phyloP scores from a whole-genome alignment of 2,113 vertebrate genomes.

The Channa argus region DNA sequence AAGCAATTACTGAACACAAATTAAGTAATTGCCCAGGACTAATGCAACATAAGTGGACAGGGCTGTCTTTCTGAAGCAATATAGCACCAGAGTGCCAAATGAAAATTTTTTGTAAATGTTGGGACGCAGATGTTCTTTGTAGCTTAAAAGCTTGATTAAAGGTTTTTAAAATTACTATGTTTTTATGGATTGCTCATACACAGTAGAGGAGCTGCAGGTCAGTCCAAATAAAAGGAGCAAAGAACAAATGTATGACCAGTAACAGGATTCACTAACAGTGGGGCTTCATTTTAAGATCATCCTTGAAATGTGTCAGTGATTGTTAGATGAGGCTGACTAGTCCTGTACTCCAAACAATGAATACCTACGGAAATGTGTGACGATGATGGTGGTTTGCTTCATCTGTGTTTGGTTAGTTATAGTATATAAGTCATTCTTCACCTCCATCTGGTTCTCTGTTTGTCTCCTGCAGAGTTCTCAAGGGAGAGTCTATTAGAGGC shows the following conservation, averaged over 20 bases:
- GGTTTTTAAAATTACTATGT: background rate
- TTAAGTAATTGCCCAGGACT: slow-evolving; percentile 25
- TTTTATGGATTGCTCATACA: slow-evolving; percentile 5
- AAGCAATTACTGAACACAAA: slow-evolving; percentile 10
- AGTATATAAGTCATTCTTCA: background rate
- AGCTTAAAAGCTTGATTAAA: slow-evolving; percentile 2
- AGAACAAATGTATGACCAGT: slow-evolving; percentile 60
- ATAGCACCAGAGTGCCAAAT: background rate
- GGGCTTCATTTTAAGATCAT: slow-evolving; percentile 34
- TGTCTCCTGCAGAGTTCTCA: slow-evolving; percentile 76
- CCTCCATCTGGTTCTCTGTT: slow-evolving; percentile 10
- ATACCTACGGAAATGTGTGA: background rate
- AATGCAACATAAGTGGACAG: slow-evolving; percentile 25
- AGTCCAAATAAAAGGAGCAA: slow-evolving; percentile 21
- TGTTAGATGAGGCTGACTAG: background rate
- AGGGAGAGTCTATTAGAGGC: slow-evolving; percentile 80
- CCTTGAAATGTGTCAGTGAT: background rate
- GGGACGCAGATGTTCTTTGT: background rate
- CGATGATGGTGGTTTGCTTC: background rate
- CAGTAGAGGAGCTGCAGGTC: slow-evolving; percentile 14
- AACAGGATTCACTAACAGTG: background rate
- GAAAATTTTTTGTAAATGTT: background rate
- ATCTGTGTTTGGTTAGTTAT: slow-evolving; percentile 3
- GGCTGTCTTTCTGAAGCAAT: slow-evolving; percentile 1
- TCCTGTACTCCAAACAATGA: background rate